Evolutionary conservation across 2,113 vertebrate genomes (phyloP).

Genomic region (Nymphicus hollandicus): DNA sequence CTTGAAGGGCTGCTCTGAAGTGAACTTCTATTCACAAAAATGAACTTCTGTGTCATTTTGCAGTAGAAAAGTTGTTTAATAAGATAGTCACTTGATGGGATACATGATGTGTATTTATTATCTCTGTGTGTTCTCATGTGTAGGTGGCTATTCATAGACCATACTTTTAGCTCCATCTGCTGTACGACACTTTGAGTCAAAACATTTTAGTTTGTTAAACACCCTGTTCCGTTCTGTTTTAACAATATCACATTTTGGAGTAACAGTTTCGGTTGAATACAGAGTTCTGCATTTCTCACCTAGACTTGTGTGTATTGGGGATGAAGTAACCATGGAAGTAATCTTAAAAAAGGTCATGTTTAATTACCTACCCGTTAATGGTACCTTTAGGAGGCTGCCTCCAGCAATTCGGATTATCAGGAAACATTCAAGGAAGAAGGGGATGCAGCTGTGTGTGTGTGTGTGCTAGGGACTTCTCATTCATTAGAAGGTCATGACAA

Average conservation of each 20-base stretch:
- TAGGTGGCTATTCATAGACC: conserved; percentile 25
- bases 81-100: not conserved
- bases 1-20: not conserved
- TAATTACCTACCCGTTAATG: not conserved
- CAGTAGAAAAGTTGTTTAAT: not conserved
- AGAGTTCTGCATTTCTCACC: not conserved
- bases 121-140: not conserved
- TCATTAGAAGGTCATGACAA: not conserved
- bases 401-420: not conserved
- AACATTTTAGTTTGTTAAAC: conserved; percentile 48
- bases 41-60: not conserved
- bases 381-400: not conserved
- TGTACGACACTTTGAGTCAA: conserved; percentile 25
- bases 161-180: conserved; percentile 52
- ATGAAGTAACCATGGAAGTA: not conserved
- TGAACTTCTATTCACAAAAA: not conserved
- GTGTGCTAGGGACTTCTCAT: not conserved
- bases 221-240: not conserved
- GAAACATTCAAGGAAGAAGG: not conserved
- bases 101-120: not conserved
- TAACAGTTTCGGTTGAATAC: not conserved
- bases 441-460: not conserved
- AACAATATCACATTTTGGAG: not conserved
- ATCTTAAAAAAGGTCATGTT: not conserved
- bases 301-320: not conserved